Evolutionary conservation across 2,888 invertebrate genomes (phyloP), one percentile per base, ranked within the genome.

Genomic region (Microctonus hyperodae): DNA sequence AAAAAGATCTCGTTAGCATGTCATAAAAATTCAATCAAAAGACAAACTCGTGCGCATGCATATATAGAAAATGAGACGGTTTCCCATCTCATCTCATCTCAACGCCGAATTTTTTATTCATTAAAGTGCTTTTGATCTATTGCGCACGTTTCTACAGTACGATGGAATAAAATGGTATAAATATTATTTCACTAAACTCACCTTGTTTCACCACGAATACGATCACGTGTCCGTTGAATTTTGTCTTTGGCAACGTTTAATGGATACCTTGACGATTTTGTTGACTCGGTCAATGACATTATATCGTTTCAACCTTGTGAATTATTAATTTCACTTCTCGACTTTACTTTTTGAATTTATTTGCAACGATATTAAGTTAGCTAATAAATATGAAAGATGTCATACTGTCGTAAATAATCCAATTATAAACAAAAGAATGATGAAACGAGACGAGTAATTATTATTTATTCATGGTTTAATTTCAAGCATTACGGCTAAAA

Each of bases 201-300:
- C 72, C 66, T 72, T 35, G 59, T 40, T 22, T 71, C 65, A 16
- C 67, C 65, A n/a, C 65, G 67, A 44, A 70, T 63, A 40, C 59
- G 48, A 37, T 64, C 60, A 63, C 66, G 60, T 28, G 68, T 69
- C 28, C 64, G 53, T 35, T 68, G 53, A 48, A 70, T 67, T 61
- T 65, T 69, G 61, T 69, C 65, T 6, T 55, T 37, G 2, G 62
- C 62, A 37, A 73, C 68, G 53, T 68, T 70, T 44, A 67, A 55
- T 9, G 67, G 67, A 65, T 66, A 63, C 35, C 61, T 37, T n/a
- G 44, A 22, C 11, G 31, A 62, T 65, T 37, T 63, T 37, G 6
- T 50, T 11, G 50, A 22, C 23, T 60, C 13, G 23, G 33, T 62
- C 11, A 16, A 35, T 35, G 28, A 53, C 53, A 62, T 62, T 62